Conservation (phyloP, 2,888 invertebrate genomes). For the Aspidiotus rigidus region DNA sequence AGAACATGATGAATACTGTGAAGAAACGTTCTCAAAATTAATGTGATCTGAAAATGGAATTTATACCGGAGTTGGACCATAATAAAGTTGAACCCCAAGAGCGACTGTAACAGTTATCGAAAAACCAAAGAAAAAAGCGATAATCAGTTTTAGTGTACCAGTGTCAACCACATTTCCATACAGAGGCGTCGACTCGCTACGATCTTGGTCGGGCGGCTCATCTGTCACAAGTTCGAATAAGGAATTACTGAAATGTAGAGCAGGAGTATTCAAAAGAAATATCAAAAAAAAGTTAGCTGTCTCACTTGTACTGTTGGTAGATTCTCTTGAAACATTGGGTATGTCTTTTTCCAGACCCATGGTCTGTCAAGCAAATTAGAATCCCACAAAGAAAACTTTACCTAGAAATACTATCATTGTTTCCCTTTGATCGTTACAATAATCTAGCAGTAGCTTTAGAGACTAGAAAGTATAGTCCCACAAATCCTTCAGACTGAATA, state of each 20-base stretch:
- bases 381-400: not conserved
- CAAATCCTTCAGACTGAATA: no score
- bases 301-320: conserved; percentile 3
- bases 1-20: conserved; percentile 36
- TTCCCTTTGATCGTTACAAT: no score
- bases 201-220: not conserved
- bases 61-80: conserved; percentile 60
- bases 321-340: conserved; percentile 13
- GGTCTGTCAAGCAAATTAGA: not conserved
- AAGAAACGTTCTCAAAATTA: not conserved
- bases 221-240: not conserved
- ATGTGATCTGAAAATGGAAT: conserved; percentile 9
- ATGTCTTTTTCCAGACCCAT: conserved; percentile 6
- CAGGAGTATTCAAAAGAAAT: not conserved
- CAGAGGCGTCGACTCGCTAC: conserved; percentile 35
- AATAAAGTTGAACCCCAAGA: conserved; percentile 61
- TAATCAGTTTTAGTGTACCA: conserved; percentile 51
- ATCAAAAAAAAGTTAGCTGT: not conserved
- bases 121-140: conserved; percentile 56
- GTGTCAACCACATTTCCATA: conserved; percentile 35
- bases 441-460: no score
- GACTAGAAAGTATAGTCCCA: no score
- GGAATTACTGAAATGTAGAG: not conserved
- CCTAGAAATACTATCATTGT: no score
- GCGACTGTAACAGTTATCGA: conserved; percentile 60